Percentiles rank a stretch among this genome's conserved stretches.
Conservation (phyloP, 2,113 vertebrate genomes). For the Herpailurus yagouaroundi region DNA sequence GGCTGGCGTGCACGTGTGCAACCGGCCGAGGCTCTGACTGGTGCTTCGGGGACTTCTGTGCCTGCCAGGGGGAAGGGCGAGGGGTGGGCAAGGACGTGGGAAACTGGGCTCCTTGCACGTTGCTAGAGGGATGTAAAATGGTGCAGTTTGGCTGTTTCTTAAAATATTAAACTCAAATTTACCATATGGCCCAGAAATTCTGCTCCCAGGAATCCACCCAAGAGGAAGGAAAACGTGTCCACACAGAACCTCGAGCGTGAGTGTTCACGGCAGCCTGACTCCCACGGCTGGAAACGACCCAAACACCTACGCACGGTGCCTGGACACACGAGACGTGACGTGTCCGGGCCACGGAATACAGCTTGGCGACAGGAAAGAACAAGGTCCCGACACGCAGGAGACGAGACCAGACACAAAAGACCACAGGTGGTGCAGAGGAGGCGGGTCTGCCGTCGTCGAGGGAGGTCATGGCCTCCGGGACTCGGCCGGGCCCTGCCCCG, state of each 20-base stretch:
- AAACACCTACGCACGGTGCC: neutral
- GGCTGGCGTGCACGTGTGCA: accelerated
- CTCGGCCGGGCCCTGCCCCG: too few species aligned
- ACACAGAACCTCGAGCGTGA: accelerated
- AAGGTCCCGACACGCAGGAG: accelerated
- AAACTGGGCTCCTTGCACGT: accelerated
- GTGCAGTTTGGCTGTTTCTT: neutral
- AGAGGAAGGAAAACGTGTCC: neutral
- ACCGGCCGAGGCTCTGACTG: neutral
- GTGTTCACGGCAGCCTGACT: neutral
- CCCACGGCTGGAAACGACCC: neutral
- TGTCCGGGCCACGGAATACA: accelerated
- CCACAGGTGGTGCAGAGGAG: accelerated
- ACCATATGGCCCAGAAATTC: neutral
- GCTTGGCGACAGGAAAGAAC: accelerated
- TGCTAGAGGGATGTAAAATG: accelerated
- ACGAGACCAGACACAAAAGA: neutral
- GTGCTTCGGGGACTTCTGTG: accelerated
- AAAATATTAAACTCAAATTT: neutral
- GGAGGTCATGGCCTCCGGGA: too few species aligned
- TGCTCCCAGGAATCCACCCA: neutral
- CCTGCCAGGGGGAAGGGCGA: neutral
- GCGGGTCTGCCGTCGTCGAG: too few species aligned
- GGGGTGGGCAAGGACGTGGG: accelerated
- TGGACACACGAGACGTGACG: neutral